Conservation (phyloP, 1,140 invertebrate genomes). For the Caenorhabditis inopinata region DNA sequence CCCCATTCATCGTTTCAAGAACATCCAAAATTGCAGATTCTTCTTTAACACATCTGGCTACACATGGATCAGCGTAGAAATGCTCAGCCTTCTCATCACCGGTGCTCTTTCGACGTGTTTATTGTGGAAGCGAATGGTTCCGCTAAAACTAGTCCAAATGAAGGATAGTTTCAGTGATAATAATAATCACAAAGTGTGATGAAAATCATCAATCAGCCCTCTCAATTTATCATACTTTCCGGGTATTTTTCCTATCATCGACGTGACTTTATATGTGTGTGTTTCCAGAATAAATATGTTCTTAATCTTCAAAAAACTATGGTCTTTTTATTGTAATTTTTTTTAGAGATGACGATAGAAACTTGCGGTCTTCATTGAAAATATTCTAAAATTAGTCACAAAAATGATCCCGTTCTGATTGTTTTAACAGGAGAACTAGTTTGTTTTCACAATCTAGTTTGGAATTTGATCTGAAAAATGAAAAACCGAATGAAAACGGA, state of each 20-base stretch:
- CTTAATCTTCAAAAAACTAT: neutral
- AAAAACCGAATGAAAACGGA: too few relatives aligned
- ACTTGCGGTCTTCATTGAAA: too few relatives aligned
- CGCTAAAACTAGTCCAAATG: neutral
- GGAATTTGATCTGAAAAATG: too few relatives aligned
- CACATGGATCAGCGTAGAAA: conserved; percentile 22
- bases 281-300: too few relatives aligned
- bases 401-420: too few relatives aligned
- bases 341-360: too few relatives aligned
- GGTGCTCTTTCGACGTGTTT: neutral
- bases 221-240: conserved; percentile 7
- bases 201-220: neutral
- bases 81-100: neutral
- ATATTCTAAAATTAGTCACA: too few relatives aligned
- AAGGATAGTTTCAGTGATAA: neutral
- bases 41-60: conserved; percentile 38
- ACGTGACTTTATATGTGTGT: neutral
- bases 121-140: neutral
- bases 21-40: neutral
- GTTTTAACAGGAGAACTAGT: too few relatives aligned
- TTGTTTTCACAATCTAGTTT: too few relatives aligned
- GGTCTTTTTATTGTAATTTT: neutral
- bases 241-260: neutral
- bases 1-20: too few relatives aligned
- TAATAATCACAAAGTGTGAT: conserved; percentile 27